phyloP scores from a whole-genome alignment of 2,113 vertebrate species.

The Prolemur simus region DNA sequence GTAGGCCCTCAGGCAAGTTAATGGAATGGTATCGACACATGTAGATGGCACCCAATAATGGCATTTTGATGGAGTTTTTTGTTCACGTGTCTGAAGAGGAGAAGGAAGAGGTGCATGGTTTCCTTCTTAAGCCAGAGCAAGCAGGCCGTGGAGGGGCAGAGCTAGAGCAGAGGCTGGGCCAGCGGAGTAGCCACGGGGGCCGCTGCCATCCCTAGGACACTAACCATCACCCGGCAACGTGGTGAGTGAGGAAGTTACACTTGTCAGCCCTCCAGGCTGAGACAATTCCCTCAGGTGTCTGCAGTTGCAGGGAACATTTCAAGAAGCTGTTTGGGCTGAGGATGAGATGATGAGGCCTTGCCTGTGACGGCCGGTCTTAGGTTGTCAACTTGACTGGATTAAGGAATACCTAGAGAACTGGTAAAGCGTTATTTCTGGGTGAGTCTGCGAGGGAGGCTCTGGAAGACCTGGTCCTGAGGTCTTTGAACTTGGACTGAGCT shows the following conservation, averaged over 20 bases:
- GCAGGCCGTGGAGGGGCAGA: background rate
- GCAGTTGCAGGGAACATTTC: background rate
- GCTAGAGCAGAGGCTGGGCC: background rate
- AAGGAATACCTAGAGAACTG: background rate
- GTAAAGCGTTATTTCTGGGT: background rate
- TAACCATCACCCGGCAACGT: background rate
- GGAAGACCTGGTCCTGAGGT: background rate
- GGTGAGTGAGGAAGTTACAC: background rate
- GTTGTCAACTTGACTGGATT: background rate
- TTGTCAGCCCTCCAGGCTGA: background rate
- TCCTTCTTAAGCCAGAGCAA: background rate
- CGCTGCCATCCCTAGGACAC: background rate
- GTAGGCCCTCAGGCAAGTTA: background rate
- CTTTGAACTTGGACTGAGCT: background rate
- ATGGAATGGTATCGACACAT: fast-evolving
- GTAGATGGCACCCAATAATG: fast-evolving
- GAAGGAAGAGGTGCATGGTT: background rate
- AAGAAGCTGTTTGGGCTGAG: background rate
- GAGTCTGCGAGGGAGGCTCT: background rate
- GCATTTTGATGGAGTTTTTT: background rate
- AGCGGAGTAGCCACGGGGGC: background rate
- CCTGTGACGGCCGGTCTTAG: background rate
- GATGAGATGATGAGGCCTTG: background rate
- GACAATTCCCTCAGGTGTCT: background rate
- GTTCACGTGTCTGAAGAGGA: background rate